A percentile compares a stretch with the other conserved stretches of the same genome.
Evolutionary conservation across 2,888 invertebrate genomes (phyloP).

Genomic region (Morinoia aosen): DNA sequence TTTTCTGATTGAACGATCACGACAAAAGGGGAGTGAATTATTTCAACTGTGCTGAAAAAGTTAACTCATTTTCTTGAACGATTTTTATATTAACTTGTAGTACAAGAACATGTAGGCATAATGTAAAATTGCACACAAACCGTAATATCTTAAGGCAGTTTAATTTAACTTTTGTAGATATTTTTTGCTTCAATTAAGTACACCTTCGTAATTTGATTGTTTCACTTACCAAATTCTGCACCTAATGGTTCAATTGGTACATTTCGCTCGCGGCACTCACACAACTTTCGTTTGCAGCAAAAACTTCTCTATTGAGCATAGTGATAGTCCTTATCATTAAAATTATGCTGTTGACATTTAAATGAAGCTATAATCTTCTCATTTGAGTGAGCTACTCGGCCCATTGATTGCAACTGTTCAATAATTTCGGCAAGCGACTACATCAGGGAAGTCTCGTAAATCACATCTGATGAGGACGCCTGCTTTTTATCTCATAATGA

Average conservation of each 20-base stretch:
- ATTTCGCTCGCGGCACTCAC: background rate
- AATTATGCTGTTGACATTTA: background rate
- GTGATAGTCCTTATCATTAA: background rate
- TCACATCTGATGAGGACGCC: background rate
- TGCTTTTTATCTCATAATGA: background rate
- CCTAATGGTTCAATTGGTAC: background rate
- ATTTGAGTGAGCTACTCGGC: background rate
- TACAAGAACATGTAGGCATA: too few species aligned
- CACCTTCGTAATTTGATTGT: too few species aligned
- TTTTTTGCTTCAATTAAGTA: too few species aligned
- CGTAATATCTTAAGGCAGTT: too few species aligned
- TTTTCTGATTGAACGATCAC: too few species aligned
- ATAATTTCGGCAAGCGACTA: background rate
- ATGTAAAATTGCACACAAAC: too few species aligned
- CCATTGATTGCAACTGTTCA: background rate
- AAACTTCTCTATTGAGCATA: background rate
- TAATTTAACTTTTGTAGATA: too few species aligned
- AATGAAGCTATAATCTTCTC: background rate
- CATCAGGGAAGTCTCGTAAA: background rate
- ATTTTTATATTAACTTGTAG: too few species aligned
- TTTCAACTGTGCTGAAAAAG: too few species aligned
- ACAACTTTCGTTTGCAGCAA: background rate
- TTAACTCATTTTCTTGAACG: too few species aligned
- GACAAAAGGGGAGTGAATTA: too few species aligned
- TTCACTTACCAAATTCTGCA: background rate